Conservation (phyloP, 2,888 invertebrate genomes). For the Acrocera orbiculus region DNA sequence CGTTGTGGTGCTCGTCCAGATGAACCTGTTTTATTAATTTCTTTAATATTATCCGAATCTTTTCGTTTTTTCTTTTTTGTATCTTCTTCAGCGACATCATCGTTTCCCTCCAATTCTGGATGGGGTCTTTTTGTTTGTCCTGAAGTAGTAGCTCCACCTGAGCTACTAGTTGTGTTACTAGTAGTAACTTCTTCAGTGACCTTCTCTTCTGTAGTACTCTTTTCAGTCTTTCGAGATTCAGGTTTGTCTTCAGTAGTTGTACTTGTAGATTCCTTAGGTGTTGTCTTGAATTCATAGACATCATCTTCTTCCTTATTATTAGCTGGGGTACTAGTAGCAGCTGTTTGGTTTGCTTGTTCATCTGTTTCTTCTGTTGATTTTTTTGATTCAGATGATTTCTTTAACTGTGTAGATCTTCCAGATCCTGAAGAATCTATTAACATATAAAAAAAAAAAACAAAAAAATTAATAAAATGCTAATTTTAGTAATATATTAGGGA, state of each 20-base stretch:
- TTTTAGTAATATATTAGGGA: constrained; percentile 1
- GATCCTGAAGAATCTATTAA: constrained; percentile 4
- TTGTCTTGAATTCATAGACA: constrained; percentile 16
- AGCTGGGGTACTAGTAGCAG: constrained; percentile 3
- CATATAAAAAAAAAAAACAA: background rate
- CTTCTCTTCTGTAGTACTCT: constrained; percentile 8
- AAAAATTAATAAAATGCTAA: background rate
- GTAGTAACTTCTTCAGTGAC: constrained; percentile 4
- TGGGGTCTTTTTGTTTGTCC: constrained; percentile 16
- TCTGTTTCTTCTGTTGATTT: constrained; percentile 10
- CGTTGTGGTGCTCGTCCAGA: constrained; percentile 20
- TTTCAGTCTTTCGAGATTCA: constrained; percentile 13
- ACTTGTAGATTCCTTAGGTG: constrained; percentile 15
- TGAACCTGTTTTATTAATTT: constrained; percentile 28
- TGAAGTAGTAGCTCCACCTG: constrained; percentile 1
- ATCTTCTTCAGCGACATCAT: constrained; percentile 42
- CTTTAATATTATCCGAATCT: constrained; percentile 44
- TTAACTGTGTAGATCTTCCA: constrained; percentile 10
- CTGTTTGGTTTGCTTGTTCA: constrained; percentile 8
- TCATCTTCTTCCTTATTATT: constrained; percentile 14
- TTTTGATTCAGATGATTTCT: constrained; percentile 10
- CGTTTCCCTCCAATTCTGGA: constrained; percentile 36
- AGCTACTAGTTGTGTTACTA: constrained; percentile 1
- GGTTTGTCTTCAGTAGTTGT: constrained; percentile 15
- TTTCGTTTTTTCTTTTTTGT: constrained; percentile 58